Evolutionary conservation across 1,140 invertebrate species (phyloP), one percentile per base, ranked within the genome.

Genomic region (Scaptomyza pallida): DNA sequence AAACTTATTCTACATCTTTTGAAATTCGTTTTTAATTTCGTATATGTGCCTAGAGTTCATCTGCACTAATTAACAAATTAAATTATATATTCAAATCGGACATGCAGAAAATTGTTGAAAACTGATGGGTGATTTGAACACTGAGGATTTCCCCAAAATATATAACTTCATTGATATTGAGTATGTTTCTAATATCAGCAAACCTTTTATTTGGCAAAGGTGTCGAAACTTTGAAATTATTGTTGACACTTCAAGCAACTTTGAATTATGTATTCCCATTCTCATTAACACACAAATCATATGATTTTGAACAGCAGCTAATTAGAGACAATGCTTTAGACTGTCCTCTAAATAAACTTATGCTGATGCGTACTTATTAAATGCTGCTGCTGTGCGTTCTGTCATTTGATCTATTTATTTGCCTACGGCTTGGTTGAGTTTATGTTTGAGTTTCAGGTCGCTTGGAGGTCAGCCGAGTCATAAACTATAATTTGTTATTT

Each of bases 401-500:
- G 48, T 64, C 48, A 44, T 64, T 48, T 72, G 78, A 80, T 80
- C 78, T 56, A 65, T 55, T 57, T 65, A 51, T 17, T 44, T 57
- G 44, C 37, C 16, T 71, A 65, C 65, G 64, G 64, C 65, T 57
- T 51, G 51, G 64, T 47, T 35, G 3, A 15, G 6, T 21, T 50
- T 45, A 16, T n/a, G 30, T 13, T 45, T 13, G 30, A 19, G 48
- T 44, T 40, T 63, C 67, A 65, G 72, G 72, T 85, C 78, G 77
- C 55, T 12, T 60, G 61, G 86, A 85, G 80, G 81, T 85, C 81
- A 77, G 61, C 44, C 40, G 21, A 70, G 82, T 81, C 78, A 64
- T 86, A 88, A 88, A 85, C 73, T 75, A 68, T 74, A 85, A 77
- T 81, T 74, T 77, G 69, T 85, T 83, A 75, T 78, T 75, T 78